These are phyloP conservation scores for Amazona guildingii DNA, from an alignment of 2,113 vertebrate species.

Conservation along the genomic window DNA sequence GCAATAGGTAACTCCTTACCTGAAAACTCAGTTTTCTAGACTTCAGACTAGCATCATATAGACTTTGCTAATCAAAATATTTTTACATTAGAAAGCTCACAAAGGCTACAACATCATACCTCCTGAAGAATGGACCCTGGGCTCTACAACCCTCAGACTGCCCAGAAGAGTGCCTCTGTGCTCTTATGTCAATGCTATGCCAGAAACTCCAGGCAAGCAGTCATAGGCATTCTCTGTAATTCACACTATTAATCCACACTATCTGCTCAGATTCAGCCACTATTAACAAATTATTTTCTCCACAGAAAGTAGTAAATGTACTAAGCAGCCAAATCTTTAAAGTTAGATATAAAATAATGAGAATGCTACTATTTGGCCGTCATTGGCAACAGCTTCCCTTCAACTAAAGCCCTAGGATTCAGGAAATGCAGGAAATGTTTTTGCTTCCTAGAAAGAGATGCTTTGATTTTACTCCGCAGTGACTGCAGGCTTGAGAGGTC, in stretches of 20 bases:
- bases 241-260: not conserved
- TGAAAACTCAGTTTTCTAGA: not conserved
- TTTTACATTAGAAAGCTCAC: not conserved
- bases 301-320: not conserved
- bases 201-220: not conserved
- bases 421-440: not conserved
- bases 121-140: not conserved
- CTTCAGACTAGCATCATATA: not conserved
- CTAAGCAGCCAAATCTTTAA: not conserved
- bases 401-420: not conserved
- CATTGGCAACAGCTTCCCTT: not conserved
- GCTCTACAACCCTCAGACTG: not conserved
- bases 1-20: not conserved
- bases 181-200: accelerated
- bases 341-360: not conserved
- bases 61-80: not conserved
- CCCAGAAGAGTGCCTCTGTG: not conserved
- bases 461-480: not conserved
- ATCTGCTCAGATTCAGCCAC: not conserved
- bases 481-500: not conserved
- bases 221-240: not conserved
- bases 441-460: not conserved
- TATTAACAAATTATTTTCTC: not conserved
- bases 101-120: not conserved
- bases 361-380: not conserved